Base-by-base conservation (phyloP, 2,888 invertebrate species). In the Dasysyrphus tricinctus region DNA sequence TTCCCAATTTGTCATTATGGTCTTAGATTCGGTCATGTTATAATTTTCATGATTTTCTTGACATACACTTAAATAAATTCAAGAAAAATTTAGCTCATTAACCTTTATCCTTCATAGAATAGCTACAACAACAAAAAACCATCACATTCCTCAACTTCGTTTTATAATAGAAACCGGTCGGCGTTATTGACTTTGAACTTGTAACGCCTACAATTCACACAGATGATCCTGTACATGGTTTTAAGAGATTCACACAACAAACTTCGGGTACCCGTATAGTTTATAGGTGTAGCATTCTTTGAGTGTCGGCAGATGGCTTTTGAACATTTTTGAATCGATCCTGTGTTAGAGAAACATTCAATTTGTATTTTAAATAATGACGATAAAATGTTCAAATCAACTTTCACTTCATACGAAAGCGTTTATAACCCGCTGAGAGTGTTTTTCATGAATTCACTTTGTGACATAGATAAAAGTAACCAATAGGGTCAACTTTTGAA, bases 121-220 rank as follows among this genome's bases (percentile, higher is more conserved):
- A 37, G 8, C 37, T 7, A 37, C 37, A 37, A 37, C 37, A 37
- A 24, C 24, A 24, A 24, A 9, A 37, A 37, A 37, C 8, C 0
- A 37, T 42, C 14, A n/a, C 14, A 42, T 42, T 19, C 5, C 12
- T 39, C 7, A 0, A 19, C 24, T 59, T 19, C 1, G 19, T 2
- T 12, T 9, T 12, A 14, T 14, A 61, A 39, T 6, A 42, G 8
- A n/a, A 72, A 76, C 51, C 72, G 51, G 80, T 84, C 84, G 80
- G 84, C 72, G 32, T 54, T 34, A 54, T n/a, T 61, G 39, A 44
- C 84, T 80, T 84, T 84, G 84, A 76, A 76, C 72, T 72, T 76
- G 80, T 57, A 57, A 49, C 57, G 42, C 63, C 61, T 65, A 70
- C 70, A 70, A 65, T 75, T 63, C 44, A 54, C 54, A 54, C n/a